These are phyloP conservation scores for Lymantria dispar DNA, from an alignment of 2,888 invertebrate genomes.

Conservation along the genomic window DNA sequence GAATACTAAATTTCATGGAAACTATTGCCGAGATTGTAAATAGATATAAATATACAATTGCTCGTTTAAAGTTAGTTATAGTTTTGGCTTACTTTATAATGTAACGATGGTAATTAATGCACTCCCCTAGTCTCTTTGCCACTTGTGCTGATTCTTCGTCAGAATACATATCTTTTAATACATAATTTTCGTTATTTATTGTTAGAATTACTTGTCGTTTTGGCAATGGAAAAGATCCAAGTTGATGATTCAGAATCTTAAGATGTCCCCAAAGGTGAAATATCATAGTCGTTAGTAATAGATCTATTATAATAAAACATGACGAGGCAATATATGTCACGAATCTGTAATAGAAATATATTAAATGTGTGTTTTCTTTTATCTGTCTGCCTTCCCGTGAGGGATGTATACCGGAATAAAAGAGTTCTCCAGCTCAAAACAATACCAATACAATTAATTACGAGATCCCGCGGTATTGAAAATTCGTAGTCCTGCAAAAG, in stretches of 20 bases:
- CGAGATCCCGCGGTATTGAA: no score
- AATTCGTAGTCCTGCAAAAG: no score
- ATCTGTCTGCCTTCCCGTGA: no score
- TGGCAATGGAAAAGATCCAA: neutral
- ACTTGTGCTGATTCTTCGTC: constrained; percentile 10
- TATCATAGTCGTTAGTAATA: neutral
- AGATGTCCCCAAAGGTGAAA: neutral
- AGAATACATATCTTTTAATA: constrained; percentile 15
- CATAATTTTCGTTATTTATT: neutral
- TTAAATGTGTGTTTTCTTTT: neutral
- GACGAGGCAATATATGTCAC: neutral
- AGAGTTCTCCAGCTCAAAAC: no score
- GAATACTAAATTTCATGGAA: no score
- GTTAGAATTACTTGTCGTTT: neutral
- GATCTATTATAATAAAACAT: neutral
- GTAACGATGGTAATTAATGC: constrained; percentile 14
- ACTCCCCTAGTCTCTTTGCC: constrained; percentile 12
- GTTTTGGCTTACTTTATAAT: constrained; percentile 11
- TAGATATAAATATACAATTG: no score
- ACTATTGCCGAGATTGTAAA: no score
- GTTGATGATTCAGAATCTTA: neutral
- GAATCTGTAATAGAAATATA: neutral
- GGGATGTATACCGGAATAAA: no score
- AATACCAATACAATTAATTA: no score
- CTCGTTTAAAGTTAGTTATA: no score